Evolutionary conservation across 2,888 invertebrate species (phyloP).

Genomic region (Electrophaes corylata): DNA sequence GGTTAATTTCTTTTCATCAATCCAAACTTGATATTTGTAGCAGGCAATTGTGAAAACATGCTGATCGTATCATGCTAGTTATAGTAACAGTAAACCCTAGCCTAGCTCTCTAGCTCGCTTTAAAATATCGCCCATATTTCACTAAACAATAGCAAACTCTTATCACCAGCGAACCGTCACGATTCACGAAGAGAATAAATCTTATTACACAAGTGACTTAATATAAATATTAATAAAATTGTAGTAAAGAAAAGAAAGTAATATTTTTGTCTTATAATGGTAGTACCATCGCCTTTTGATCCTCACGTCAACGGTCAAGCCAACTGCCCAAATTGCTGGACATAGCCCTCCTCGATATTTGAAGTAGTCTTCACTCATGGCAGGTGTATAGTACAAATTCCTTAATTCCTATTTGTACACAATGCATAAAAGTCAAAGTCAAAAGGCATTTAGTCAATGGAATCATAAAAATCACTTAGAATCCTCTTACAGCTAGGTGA

Average conservation of each 20-base stretch:
- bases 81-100: conserved; percentile 8
- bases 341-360: no score
- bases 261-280: not conserved
- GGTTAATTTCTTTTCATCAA: not conserved
- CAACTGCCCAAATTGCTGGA: no score
- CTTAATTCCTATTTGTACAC: no score
- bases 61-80: conserved; percentile 19
- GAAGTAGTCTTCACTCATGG: no score
- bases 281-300: not conserved
- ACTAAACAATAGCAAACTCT: conserved; percentile 35
- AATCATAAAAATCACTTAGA: no score
- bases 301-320: no score
- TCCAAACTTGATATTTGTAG: not conserved
- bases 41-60: conserved; percentile 12
- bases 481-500: no score
- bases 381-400: no score
- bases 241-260: not conserved
- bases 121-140: conserved; percentile 37
- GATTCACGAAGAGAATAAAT: conserved; percentile 54
- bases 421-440: no score
- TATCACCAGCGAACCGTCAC: conserved; percentile 48
- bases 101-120: conserved; percentile 12
- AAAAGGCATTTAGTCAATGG: no score
- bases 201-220: conserved; percentile 55
- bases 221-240: not conserved